These are phyloP conservation scores for Fulica atra DNA, from an alignment of 2,113 vertebrate genomes.

Conservation along the genomic window DNA sequence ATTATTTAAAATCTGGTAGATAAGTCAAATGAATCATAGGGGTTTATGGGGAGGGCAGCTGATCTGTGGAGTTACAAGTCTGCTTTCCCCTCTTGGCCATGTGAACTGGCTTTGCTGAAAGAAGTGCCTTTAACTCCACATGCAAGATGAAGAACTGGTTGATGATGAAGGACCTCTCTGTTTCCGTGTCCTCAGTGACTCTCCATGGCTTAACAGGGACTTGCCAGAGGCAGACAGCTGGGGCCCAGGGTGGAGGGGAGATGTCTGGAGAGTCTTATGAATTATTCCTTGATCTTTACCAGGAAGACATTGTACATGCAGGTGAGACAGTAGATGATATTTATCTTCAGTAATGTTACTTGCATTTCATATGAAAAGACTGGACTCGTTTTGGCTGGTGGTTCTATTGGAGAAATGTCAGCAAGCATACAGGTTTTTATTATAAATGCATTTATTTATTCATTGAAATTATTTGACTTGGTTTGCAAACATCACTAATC, in stretches of 20 bases:
- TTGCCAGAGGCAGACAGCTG: not conserved
- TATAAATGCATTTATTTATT: not conserved
- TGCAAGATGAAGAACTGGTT: not conserved
- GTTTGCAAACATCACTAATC: not conserved
- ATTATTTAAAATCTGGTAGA: not conserved
- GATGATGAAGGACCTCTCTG: not conserved
- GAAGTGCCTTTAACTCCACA: not conserved
- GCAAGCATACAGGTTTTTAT: not conserved
- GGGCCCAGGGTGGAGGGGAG: not conserved
- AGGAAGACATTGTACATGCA: not conserved
- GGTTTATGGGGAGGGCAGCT: not conserved
- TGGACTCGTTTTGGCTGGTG: not conserved
- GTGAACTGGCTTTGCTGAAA: not conserved
- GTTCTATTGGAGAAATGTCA: not conserved
- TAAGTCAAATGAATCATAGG: not conserved
- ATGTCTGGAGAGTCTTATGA: not conserved
- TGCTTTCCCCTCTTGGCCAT: not conserved
- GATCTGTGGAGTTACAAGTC: not conserved
- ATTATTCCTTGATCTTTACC: not conserved
- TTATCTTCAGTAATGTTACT: not conserved
- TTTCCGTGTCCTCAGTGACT: not conserved
- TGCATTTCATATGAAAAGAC: not conserved
- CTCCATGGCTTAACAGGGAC: not conserved
- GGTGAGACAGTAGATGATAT: not conserved
- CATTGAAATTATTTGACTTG: not conserved